Percentiles rank a stretch among this genome's conserved stretches.
Evolutionary conservation across 2,113 vertebrate species (phyloP).

Genomic region (Illadopsis cleaveri): DNA sequence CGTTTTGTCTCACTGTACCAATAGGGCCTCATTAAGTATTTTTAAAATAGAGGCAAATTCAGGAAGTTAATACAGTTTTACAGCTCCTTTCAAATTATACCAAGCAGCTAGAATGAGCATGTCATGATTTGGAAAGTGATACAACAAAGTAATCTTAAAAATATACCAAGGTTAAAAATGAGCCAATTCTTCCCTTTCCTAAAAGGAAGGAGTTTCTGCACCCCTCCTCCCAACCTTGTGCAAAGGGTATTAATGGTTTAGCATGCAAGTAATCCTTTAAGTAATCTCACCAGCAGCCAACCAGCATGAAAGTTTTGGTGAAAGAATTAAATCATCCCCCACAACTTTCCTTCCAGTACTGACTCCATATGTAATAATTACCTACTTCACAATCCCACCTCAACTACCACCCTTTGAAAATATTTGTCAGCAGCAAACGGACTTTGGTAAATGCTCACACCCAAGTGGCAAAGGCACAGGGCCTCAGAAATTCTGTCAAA

Average conservation of each 20-base stretch:
- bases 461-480: fast-evolving
- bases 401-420: not conserved
- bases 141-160: not conserved
- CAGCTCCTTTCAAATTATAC: not conserved
- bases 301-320: not conserved
- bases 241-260: not conserved
- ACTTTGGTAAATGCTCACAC: not conserved
- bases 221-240: not conserved
- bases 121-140: not conserved
- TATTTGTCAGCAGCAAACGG: not conserved
- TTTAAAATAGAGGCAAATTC: not conserved
- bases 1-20: not conserved
- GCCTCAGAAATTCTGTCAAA: not conserved
- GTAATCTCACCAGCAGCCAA: not conserved
- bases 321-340: not conserved
- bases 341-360: not conserved
- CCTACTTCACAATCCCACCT: not conserved
- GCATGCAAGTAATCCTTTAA: not conserved
- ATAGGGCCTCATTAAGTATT: not conserved
- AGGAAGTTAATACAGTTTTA: not conserved
- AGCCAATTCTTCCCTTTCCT: not conserved
- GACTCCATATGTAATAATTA: not conserved
- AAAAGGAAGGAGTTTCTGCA: not conserved
- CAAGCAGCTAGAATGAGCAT: not conserved
- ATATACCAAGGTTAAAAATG: not conserved